Percentiles rank a stretch among this genome's conserved stretches.
Conservation (phyloP, 2,888 invertebrate genomes). For the Hirtodrosophila alboralis region DNA sequence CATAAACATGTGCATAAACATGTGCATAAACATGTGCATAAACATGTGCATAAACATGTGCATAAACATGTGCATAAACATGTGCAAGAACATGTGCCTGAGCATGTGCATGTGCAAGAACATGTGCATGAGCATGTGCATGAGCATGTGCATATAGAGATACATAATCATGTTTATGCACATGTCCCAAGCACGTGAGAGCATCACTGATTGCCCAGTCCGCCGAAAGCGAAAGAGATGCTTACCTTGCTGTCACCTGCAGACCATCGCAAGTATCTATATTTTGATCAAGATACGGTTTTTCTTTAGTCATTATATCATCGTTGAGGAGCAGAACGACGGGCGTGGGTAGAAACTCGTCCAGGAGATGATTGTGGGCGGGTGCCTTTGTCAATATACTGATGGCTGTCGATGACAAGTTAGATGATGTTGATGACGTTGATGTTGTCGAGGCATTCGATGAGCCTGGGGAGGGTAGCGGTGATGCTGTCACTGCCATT, state of each 20-base stretch:
- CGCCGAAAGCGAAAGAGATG: not conserved
- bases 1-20: too few relatives aligned
- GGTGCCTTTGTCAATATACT: slow-evolving; percentile 43
- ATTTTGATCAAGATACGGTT: slow-evolving; percentile 4
- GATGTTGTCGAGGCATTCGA: slow-evolving; percentile 51
- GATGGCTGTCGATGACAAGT: slow-evolving; percentile 53
- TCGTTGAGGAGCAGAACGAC: slow-evolving; percentile 52
- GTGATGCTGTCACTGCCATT: slow-evolving; percentile 7
- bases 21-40: too few relatives aligned
- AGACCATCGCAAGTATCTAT: slow-evolving; percentile 15
- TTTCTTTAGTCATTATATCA: slow-evolving; percentile 14
- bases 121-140: too few relatives aligned
- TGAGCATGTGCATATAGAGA: too few relatives aligned
- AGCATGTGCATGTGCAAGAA: too few relatives aligned
- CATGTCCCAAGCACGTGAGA: too few relatives aligned
- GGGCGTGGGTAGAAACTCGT: slow-evolving; percentile 54
- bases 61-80: too few relatives aligned
- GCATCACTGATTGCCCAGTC: too few relatives aligned
- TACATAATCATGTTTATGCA: too few relatives aligned
- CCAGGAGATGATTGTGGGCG: slow-evolving; percentile 52
- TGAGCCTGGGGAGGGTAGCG: slow-evolving; percentile 27
- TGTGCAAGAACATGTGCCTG: too few relatives aligned
- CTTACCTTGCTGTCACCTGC: slow-evolving; percentile 33
- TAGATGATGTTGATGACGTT: slow-evolving; percentile 34
- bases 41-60: too few relatives aligned